phyloP scores from a whole-genome alignment of 2,113 vertebrate species.

The Bagarius yarrelli region DNA sequence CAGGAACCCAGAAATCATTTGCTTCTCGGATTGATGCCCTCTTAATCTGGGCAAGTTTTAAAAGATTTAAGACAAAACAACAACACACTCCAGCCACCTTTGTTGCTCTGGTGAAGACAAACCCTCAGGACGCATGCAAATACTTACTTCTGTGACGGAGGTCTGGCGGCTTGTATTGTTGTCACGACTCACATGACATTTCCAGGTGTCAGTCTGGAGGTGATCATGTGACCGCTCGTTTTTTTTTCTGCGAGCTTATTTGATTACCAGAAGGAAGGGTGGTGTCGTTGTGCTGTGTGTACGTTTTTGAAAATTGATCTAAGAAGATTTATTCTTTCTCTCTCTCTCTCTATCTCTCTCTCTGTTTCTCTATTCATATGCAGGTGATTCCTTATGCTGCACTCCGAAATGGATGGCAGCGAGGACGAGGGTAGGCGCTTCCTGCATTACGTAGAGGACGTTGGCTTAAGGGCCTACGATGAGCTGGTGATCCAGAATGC shows the following conservation, averaged over 20 bases:
- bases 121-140: neutral
- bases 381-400: slow-evolving; percentile 68
- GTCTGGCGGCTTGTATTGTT: neutral
- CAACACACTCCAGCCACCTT: neutral
- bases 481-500: slow-evolving; percentile 97
- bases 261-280: neutral
- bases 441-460: slow-evolving; percentile 93
- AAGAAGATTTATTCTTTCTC: neutral
- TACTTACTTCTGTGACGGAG: neutral
- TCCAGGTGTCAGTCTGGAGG: neutral
- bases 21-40: neutral
- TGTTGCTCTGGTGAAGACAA: neutral
- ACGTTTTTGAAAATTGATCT: neutral
- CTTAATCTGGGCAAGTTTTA: neutral
- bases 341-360: neutral
- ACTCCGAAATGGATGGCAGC: slow-evolving; percentile 79
- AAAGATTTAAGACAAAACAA: no score
- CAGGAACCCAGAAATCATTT: neutral
- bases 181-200: neutral
- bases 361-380: slow-evolving; percentile 48
- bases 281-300: neutral
- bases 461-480: slow-evolving; percentile 90
- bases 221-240: neutral
- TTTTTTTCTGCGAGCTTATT: neutral
- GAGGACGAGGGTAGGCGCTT: slow-evolving; percentile 85